Evolutionary conservation across 2,113 vertebrate species (phyloP).

Genomic region (Amphiprion percula): DNA sequence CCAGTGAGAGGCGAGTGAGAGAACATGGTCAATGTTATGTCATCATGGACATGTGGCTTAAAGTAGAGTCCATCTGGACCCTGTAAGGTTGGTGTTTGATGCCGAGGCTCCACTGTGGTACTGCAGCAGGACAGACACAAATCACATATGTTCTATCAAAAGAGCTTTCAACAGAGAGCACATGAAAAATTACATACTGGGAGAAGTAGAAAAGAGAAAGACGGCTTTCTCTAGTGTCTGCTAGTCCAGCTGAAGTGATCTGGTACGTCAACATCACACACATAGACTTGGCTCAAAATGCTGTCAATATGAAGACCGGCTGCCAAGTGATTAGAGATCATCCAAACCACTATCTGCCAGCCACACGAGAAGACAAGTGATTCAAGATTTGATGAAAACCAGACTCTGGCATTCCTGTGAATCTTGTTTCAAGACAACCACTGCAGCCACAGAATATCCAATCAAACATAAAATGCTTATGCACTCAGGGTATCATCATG

Average conservation of each 20-base stretch:
- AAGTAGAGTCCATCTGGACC: slow-evolving; percentile 63
- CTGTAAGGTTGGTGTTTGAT: slow-evolving; percentile 51
- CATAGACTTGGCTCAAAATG: slow-evolving; percentile 9
- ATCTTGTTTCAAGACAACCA: slow-evolving; percentile 32
- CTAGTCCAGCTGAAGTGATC: background rate
- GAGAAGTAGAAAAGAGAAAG: background rate
- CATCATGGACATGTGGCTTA: slow-evolving; percentile 44
- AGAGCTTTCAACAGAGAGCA: slow-evolving; percentile 41
- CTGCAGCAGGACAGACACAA: slow-evolving; percentile 28
- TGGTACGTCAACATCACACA: slow-evolving; percentile 27
- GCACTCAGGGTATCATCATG: background rate
- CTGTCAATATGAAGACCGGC: slow-evolving; percentile 18
- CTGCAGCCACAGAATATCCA: slow-evolving; percentile 15
- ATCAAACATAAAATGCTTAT: slow-evolving; percentile 16
- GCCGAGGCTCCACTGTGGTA: slow-evolving; percentile 20
- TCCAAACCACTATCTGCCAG: slow-evolving; percentile 27
- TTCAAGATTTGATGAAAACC: slow-evolving; percentile 38
- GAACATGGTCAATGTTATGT: slow-evolving; percentile 21
- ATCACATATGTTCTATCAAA: slow-evolving; percentile 53
- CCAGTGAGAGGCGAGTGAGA: slow-evolving; percentile 3
- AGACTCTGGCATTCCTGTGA: slow-evolving; percentile 23
- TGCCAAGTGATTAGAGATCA: slow-evolving; percentile 35
- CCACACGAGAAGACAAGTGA: background rate
- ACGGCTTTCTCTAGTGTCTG: background rate
- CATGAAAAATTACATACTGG: slow-evolving; percentile 26